Evolutionary conservation across 2,797 vertebrate genomes (phyloP).

Genomic region (Poeciliopsis turneri): DNA sequence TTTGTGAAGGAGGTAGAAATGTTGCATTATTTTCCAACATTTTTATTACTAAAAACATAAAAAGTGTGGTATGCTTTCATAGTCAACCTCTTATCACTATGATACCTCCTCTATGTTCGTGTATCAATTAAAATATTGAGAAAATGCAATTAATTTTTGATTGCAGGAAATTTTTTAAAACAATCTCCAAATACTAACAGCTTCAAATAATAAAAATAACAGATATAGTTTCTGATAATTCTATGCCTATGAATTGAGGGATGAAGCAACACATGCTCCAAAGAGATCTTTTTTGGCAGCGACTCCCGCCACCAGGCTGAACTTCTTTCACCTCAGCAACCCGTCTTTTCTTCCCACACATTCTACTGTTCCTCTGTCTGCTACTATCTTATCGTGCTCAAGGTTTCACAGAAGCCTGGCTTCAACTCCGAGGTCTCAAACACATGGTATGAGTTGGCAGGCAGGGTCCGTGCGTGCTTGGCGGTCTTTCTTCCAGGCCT

Average conservation of each 20-base stretch:
- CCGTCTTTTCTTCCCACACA: slow-evolving; percentile 64
- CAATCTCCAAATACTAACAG: neutral
- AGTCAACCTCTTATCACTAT: neutral
- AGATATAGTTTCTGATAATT: neutral
- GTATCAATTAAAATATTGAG: neutral
- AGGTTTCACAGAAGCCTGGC: slow-evolving; percentile 80
- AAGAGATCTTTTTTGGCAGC: neutral
- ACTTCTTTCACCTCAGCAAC: slow-evolving; percentile 41
- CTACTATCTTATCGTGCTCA: slow-evolving; percentile 78
- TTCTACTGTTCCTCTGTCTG: slow-evolving; percentile 51
- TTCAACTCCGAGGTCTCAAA: slow-evolving; percentile 68
- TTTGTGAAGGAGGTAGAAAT: neutral
- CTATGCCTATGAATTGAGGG: neutral
- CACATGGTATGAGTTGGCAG: slow-evolving; percentile 71
- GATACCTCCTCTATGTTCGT: neutral
- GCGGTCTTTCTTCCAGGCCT: slow-evolving; percentile 68
- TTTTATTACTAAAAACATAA: neutral
- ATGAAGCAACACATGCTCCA: neutral
- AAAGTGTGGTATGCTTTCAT: neutral
- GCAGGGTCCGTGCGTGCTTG: slow-evolving; percentile 67
- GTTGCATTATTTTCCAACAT: neutral
- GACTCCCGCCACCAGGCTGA: neutral
- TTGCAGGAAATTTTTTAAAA: neutral
- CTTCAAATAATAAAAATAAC: neutral
- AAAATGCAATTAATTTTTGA: neutral